Evolutionary conservation across 2,888 invertebrate genomes (phyloP).

Genomic region (Cheilosia grossa): DNA sequence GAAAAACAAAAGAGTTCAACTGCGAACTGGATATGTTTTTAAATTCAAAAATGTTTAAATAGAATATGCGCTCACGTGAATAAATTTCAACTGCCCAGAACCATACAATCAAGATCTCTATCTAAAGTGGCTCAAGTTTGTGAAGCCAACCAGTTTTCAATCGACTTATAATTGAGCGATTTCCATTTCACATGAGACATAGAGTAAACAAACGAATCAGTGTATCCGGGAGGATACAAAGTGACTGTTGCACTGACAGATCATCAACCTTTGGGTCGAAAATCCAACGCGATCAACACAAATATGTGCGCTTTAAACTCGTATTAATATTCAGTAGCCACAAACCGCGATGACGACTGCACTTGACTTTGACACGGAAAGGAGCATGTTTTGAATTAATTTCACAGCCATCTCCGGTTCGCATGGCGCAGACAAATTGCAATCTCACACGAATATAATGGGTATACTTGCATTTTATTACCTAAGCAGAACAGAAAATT

Average conservation of each 20-base stretch:
- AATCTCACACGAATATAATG: slow-evolving; percentile 12
- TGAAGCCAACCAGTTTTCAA: slow-evolving; percentile 1
- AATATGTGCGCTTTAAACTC: slow-evolving; percentile 12
- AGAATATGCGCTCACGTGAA: slow-evolving; percentile 1
- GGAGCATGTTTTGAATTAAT: slow-evolving; percentile 28
- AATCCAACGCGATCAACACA: slow-evolving; percentile 15
- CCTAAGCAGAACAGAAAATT: slow-evolving; percentile 21
- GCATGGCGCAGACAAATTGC: slow-evolving; percentile 1
- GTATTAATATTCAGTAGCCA: slow-evolving; percentile 29
- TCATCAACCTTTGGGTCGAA: slow-evolving; percentile 28
- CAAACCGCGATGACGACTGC: slow-evolving; percentile 14
- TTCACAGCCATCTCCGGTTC: slow-evolving; percentile 36
- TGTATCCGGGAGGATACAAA: slow-evolving; percentile 28
- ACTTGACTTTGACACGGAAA: slow-evolving; percentile 58
- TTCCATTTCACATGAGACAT: neutral
- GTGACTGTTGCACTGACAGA: slow-evolving; percentile 9
- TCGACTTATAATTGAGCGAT: neutral
- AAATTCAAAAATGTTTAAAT: neutral
- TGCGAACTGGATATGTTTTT: neutral
- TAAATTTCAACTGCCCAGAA: neutral
- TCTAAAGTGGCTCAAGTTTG: slow-evolving; percentile 10
- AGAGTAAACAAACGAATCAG: slow-evolving; percentile 25
- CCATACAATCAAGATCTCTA: neutral
- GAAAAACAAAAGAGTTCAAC: slow-evolving; percentile 36
- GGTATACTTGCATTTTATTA: slow-evolving; percentile 2